Percentiles rank a stretch among this genome's conserved stretches.
Evolutionary conservation across 2,797 vertebrate genomes (phyloP).

Genomic region (Oreonectes daqikongensis): DNA sequence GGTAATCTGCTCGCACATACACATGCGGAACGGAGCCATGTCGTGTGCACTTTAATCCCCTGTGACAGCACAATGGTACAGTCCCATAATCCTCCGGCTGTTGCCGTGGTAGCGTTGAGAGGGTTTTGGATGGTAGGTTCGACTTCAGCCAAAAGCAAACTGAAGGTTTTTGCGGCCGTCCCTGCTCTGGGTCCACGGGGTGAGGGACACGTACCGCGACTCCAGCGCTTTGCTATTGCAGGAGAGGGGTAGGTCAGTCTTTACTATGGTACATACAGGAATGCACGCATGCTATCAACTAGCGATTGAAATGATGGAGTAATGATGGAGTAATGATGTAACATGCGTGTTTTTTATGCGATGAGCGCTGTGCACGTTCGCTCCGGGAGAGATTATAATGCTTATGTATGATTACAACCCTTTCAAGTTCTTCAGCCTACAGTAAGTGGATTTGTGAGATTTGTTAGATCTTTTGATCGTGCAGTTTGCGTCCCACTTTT

Average conservation of each 20-base stretch:
- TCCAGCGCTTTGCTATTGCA: constrained; percentile 58
- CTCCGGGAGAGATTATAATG: constrained; percentile 33
- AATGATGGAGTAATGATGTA: constrained; percentile 16
- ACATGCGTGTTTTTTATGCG: too few relatives aligned
- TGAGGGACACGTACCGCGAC: constrained; percentile 59
- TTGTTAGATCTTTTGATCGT: neutral
- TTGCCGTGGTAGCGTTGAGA: constrained; percentile 88
- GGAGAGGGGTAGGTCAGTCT: constrained; percentile 73
- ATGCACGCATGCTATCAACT: constrained; percentile 25
- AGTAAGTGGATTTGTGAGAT: constrained; percentile 30
- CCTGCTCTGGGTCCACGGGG: constrained; percentile 75
- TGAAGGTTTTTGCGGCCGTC: constrained; percentile 71
- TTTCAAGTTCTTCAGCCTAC: neutral
- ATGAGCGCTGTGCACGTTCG: neutral
- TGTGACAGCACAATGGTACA: constrained; percentile 85
- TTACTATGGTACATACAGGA: constrained; percentile 43
- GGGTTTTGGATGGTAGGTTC: constrained; percentile 83
- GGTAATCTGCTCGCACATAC: constrained; percentile 77
- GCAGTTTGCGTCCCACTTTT: neutral
- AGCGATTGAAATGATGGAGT: constrained; percentile 7
- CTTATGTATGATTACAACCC: constrained; percentile 4
- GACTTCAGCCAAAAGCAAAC: constrained; percentile 67
- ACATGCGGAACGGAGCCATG: constrained; percentile 78
- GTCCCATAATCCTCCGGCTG: constrained; percentile 89
- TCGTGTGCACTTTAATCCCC: constrained; percentile 85